phyloP scores from a whole-genome alignment of 2,797 vertebrate genomes.

The Carduelis carduelis region DNA sequence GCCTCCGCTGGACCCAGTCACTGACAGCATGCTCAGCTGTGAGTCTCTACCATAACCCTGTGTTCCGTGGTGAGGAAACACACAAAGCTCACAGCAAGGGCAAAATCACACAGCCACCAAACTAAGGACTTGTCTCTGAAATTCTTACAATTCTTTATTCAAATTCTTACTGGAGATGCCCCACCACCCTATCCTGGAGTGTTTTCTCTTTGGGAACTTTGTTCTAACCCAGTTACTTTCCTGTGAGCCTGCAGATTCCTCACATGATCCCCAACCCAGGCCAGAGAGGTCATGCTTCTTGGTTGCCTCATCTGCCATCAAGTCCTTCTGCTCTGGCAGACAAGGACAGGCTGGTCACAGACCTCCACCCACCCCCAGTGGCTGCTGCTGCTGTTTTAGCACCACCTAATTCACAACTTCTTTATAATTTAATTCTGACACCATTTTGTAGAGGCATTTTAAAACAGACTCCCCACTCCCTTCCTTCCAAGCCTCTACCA shows the following conservation, averaged over 20 bases:
- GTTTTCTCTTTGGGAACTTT: background rate
- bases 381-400: background rate
- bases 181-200: fast-evolving
- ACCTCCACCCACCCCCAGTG: no score
- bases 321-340: background rate
- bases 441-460: background rate
- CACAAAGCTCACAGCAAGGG: background rate
- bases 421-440: background rate
- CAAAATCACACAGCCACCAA: background rate
- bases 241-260: fast-evolving
- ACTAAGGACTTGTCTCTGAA: background rate
- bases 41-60: background rate
- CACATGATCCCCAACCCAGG: background rate
- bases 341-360: background rate
- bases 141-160: background rate
- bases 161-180: background rate
- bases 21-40: background rate
- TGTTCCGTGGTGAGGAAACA: background rate
- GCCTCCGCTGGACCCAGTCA: background rate
- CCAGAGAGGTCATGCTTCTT: background rate
- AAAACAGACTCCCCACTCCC: background rate
- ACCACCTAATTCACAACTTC: background rate
- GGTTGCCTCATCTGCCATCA: fast-evolving
- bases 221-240: background rate
- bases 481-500: background rate